A percentile compares a stretch with the other conserved stretches of the same genome.
Evolutionary conservation across 37 sponge, comb jelly and placozoan genomes (phyloP).

Genomic region (Agelas oroides): DNA sequence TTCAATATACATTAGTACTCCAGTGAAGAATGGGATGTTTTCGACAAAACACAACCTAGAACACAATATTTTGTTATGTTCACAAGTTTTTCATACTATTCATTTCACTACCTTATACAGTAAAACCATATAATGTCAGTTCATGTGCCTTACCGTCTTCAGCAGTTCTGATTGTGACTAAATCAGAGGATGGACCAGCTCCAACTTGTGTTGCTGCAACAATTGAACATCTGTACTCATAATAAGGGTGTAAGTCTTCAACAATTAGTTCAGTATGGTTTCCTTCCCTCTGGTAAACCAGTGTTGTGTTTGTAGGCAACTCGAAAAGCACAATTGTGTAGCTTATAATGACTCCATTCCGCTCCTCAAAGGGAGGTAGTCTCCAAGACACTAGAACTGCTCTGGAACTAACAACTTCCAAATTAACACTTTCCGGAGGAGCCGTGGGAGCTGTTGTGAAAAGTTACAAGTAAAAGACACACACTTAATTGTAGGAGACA

Average conservation of each 20-base stretch:
- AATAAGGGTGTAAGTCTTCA: background rate
- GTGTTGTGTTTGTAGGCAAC: background rate
- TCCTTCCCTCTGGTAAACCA: constrained; percentile 27
- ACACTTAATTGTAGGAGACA: no score
- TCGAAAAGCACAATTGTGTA: constrained; percentile 35
- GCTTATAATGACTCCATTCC: constrained; percentile 33
- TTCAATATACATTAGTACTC: no score
- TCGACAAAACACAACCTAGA: no score
- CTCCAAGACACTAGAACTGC: background rate
- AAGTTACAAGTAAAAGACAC: no score
- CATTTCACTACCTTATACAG: no score
- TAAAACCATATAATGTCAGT: no score
- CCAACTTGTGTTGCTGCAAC: constrained; percentile 3
- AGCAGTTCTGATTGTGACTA: background rate
- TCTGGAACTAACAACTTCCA: background rate
- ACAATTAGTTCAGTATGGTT: constrained; percentile 23
- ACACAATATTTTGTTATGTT: no score
- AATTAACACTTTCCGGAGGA: background rate
- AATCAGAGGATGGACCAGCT: background rate
- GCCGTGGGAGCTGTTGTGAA: background rate
- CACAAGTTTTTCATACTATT: no score
- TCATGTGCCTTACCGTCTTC: constrained; percentile 15
- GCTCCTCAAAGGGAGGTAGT: constrained; percentile 1
- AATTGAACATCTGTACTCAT: background rate
- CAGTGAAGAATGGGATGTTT: no score